A percentile compares a stretch with the other conserved stretches of the same genome.
Conservation (phyloP, 2,113 vertebrate species). For the Trachemys scripta region DNA sequence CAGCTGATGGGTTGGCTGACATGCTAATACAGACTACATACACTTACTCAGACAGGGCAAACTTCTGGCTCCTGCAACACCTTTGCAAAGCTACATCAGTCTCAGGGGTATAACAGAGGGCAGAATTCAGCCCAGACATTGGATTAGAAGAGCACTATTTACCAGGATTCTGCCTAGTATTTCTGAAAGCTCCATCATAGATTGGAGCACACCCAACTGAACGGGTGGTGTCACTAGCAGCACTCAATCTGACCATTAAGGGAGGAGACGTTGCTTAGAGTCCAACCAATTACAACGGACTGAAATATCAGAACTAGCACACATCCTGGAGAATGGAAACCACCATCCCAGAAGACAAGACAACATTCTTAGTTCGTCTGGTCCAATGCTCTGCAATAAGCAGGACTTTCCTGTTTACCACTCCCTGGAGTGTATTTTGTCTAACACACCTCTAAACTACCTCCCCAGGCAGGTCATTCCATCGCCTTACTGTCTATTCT, state of each 20-base stretch:
- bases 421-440: neutral
- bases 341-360: neutral
- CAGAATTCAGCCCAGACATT: neutral
- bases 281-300: neutral
- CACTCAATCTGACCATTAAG: neutral
- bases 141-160: neutral
- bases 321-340: too few species aligned
- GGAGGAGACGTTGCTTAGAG: neutral
- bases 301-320: too few species aligned
- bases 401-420: neutral
- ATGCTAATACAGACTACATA: neutral
- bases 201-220: neutral
- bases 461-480: neutral
- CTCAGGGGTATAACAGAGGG: neutral
- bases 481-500: neutral
- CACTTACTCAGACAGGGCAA: neutral
- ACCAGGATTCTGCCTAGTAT: neutral
- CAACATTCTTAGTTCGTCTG: neutral
- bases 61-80: neutral
- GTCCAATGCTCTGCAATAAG: neutral
- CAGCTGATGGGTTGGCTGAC: neutral
- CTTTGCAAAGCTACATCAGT: neutral
- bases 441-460: neutral
- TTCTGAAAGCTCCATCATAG: neutral
- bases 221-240: neutral